Evolutionary conservation across 1,140 invertebrate species (phyloP), one percentile per base, ranked within the genome.

Genomic region (Leptinotarsa defecta): DNA sequence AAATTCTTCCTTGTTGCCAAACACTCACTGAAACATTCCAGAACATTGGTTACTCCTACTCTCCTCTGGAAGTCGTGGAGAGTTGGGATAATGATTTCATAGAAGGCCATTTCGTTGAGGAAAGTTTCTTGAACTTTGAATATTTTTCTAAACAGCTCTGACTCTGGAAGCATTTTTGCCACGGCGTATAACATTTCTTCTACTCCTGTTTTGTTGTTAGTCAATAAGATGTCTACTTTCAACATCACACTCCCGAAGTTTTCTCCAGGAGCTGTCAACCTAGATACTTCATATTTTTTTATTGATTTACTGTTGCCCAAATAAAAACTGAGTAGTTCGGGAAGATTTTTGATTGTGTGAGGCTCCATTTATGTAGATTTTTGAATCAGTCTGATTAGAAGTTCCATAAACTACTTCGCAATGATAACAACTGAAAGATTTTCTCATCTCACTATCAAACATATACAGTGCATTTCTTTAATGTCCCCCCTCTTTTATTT

Each of bases 161-260:
- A 86, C 3, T 79, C 81, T 3, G 86, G 86, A 11, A 81, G 77
- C 76, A 83, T 84, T 75, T 89, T 89, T 3, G 85, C 87, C 6
- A 89, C 84, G 0, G 87, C 71, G 48, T 85, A 48, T 67, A 86
- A 69, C n/a, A 83, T 71, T 57, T 86, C 80, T 19, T 77, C 8
- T 57, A 68, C 52, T 48, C 76, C n/a, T 6, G 78, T 74, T 15
- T 77, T 6, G 52, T 73, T 62, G 43, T 79, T n/a, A 13, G 77
- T 71, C 1, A 77, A 74, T 13, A 70, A 82, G 0, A 84, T 84
- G 11, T 83, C 71, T 0, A 91, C 84, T 5, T 83, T 83, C 1
- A 89, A 78, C 77, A 91, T 89, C 0, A 86, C 79, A 81, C 90
- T 90, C 3, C 88, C 89, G 77, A 90, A 91, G 83, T 91, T 91